These are phyloP conservation scores for Oreocharis arfaki DNA, from an alignment of 2,113 vertebrate genomes.

Conservation along the genomic window DNA sequence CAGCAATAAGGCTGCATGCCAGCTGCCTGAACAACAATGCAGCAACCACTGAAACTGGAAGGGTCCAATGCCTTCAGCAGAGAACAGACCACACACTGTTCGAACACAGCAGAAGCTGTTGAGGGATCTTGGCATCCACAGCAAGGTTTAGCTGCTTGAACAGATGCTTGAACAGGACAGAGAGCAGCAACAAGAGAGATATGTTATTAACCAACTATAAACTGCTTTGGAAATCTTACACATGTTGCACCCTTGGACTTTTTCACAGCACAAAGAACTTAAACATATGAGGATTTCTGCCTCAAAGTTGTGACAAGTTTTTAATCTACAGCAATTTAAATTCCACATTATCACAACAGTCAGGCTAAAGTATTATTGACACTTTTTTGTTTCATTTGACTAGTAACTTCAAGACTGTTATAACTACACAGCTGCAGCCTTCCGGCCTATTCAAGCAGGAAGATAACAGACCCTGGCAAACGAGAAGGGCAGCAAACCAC, in stretches of 20 bases:
- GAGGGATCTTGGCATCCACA: neutral
- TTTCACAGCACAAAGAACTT: neutral
- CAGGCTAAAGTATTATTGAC: neutral
- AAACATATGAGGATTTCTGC: neutral
- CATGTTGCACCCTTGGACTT: neutral
- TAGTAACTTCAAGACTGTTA: neutral
- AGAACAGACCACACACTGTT: neutral
- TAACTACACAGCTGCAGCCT: neutral
- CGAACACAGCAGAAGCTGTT: neutral
- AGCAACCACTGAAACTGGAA: neutral
- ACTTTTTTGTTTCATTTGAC: neutral
- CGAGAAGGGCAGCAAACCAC: neutral
- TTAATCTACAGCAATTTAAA: neutral
- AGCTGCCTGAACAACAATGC: conserved; percentile 22
- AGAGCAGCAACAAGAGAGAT: neutral
- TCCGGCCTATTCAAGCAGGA: neutral
- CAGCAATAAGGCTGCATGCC: conserved; percentile 24
- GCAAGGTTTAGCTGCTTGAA: neutral
- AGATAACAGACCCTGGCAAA: neutral
- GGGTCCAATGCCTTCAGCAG: neutral
- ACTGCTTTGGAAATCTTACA: neutral
- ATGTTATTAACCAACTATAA: neutral
- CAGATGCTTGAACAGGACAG: neutral
- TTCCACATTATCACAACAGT: neutral
- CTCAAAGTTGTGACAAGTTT: neutral